Evolutionary conservation across 2,888 invertebrate genomes (phyloP), one percentile per base, ranked within the genome.

Genomic region (Ernsta delagoae): DNA sequence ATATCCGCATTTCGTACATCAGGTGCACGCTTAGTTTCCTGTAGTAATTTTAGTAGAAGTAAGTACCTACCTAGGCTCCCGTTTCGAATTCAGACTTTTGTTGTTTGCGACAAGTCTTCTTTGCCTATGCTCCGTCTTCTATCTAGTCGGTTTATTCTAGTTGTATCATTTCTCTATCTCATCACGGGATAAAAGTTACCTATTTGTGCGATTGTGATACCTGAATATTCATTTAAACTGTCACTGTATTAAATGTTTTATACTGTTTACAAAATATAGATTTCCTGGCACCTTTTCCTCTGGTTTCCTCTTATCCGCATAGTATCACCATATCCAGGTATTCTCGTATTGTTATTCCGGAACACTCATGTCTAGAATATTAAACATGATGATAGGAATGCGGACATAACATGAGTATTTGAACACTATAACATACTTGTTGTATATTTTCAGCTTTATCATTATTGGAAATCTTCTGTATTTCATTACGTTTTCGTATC

Each of bases 1-100:
- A 24, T 24, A 24, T 24, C 59, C 56, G 67, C 50, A 71, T 64
- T 66, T 70, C 59, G 61, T 48, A 70, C 64, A 67, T 59, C 34
- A 54, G 24, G 24, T 45, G 54, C 43, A 61, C 54, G 54, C 45
- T 45, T 43, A 54, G 43, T 39, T 67, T 34, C 5, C 41, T 50
- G 41, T 43, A 16, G 4, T 8, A 7, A 7, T 39, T 6, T 39
- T 39, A 39, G 39, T 39, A 39, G 39, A 39, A 39, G 7, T 39
- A 39, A 6, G 7, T 6, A 0, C 4, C 4, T 24, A 1, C 1
- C 1, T 24, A 24, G 24, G 24, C 24, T 3, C 24, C 24, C 24
- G 24, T 24, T 24, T 24, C 24, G 3, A 24, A 24, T 1, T 3
- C 24, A 24, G 24, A 24, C 24, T 24, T 24, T 24, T 24, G 24